phyloP scores from a whole-genome alignment of 2,113 vertebrate genomes.

The Pituophis catenifer region DNA sequence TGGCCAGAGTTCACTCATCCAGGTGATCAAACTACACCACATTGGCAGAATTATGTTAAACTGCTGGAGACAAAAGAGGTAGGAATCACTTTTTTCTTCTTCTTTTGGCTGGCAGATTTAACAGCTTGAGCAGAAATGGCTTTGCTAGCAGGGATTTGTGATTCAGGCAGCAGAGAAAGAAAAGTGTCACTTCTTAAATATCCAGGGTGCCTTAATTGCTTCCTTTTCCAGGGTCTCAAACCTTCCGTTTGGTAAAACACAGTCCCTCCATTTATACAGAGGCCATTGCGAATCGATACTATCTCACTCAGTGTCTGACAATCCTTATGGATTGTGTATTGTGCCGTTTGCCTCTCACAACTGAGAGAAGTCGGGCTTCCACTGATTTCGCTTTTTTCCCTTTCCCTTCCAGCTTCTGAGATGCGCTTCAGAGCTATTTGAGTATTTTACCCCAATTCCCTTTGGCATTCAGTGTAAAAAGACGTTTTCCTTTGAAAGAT shows the following conservation, averaged over 20 bases:
- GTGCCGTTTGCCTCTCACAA: not conserved
- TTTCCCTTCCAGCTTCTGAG: not conserved
- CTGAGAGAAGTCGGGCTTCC: not conserved
- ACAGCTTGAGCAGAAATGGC: slow-evolving; percentile 36
- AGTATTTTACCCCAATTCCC: not conserved
- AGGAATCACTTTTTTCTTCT: not conserved
- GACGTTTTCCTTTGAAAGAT: not conserved
- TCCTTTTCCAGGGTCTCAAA: slow-evolving; percentile 21
- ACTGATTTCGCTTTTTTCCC: slow-evolving; percentile 2
- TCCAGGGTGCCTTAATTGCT: slow-evolving; percentile 36
- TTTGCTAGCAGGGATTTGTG: slow-evolving; percentile 31
- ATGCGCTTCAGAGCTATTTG: slow-evolving; percentile 11
- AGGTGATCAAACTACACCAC: slow-evolving; percentile 18
- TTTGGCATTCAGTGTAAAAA: not conserved
- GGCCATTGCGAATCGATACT: not conserved
- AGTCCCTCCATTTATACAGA: not conserved
- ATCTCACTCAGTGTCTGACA: not conserved
- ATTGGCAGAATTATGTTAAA: slow-evolving; percentile 51
- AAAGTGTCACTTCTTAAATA: slow-evolving; percentile 34
- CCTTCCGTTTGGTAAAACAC: slow-evolving; percentile 7
- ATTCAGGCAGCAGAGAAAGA: slow-evolving; percentile 27
- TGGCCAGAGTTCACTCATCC: slow-evolving; percentile 27
- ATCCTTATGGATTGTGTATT: not conserved
- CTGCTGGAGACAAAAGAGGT: slow-evolving; percentile 48
- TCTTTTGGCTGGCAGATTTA: slow-evolving; percentile 33